These are phyloP conservation scores for Falcaria lacertinaria DNA, from an alignment of 2,888 invertebrate species.

Conservation along the genomic window DNA sequence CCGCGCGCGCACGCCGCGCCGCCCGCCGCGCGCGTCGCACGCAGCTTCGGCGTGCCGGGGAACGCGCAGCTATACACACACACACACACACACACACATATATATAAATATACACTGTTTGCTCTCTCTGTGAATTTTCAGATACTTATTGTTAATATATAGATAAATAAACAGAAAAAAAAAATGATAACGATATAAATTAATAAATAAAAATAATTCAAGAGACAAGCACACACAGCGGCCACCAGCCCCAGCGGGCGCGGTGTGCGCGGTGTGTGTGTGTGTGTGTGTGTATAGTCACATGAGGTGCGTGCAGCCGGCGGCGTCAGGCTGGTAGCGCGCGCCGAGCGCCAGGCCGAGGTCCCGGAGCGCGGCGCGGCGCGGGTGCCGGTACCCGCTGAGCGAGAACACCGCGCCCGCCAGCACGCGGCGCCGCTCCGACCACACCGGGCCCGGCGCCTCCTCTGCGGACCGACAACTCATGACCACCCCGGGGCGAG, in stretches of 20 bases:
- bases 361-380: slow-evolving; percentile 82
- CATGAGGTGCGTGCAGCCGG: slow-evolving; percentile 91
- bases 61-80: slow-evolving; percentile 87
- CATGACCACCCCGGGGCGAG: no score
- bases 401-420: slow-evolving; percentile 87
- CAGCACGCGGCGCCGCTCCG: slow-evolving; percentile 53
- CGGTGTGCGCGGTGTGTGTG: not conserved
- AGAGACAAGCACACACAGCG: no score
- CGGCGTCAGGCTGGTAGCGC: slow-evolving; percentile 88
- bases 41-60: slow-evolving; percentile 92
- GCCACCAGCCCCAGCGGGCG: not conserved
- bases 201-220: no score
- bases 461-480: not conserved
- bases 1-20: slow-evolving; percentile 85
- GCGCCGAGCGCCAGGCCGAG: slow-evolving; percentile 89
- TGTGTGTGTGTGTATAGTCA: slow-evolving; percentile 34
- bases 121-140: no score
- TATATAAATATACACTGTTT: no score
- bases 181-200: no score
- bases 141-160: no score
- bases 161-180: no score
- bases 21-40: slow-evolving; percentile 68
- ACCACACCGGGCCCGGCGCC: slow-evolving; percentile 2
- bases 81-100: not conserved
- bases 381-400: slow-evolving; percentile 93